Percentiles rank a stretch among this genome's conserved stretches.
Evolutionary conservation across 1,140 invertebrate genomes (phyloP).

Genomic region (Plectrocnemia conspersa): DNA sequence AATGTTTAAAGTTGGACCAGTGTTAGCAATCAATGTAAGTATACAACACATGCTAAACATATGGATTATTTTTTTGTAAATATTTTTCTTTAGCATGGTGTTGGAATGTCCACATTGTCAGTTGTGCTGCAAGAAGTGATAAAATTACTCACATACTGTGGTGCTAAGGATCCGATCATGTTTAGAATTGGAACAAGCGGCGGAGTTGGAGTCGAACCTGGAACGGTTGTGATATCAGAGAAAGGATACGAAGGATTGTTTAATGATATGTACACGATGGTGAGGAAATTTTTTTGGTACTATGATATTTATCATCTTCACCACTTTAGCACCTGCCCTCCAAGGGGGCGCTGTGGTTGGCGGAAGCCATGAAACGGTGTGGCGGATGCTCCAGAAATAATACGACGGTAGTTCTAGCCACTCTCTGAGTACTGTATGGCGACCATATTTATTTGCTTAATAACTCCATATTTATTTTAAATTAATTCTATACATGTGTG

Average conservation of each 20-base stretch:
- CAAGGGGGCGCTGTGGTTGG: no score
- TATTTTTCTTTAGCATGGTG: slow-evolving; percentile 65
- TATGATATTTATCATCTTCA: slow-evolving; percentile 9
- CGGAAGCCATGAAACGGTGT: no score
- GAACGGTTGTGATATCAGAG: slow-evolving; percentile 69
- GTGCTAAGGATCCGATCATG: slow-evolving; percentile 67
- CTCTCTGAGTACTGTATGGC: no score
- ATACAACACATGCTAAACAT: slow-evolving; percentile 16
- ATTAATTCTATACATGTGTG: no score
- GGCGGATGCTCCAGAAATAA: no score
- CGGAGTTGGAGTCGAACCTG: slow-evolving; percentile 67
- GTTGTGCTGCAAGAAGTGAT: slow-evolving; percentile 78
- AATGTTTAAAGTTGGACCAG: slow-evolving; percentile 90
- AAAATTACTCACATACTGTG: slow-evolving; percentile 73
- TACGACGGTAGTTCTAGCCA: no score
- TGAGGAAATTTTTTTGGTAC: slow-evolving; percentile 41
- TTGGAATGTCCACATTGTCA: slow-evolving; percentile 74
- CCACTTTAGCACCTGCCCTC: no score
- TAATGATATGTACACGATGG: slow-evolving; percentile 62
- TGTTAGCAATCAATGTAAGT: slow-evolving; percentile 86
- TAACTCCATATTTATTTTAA: no score
- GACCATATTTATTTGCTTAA: no score
- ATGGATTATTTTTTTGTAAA: slow-evolving; percentile 6
- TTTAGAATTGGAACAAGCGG: slow-evolving; percentile 80
- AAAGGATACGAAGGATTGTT: slow-evolving; percentile 64